Conservation (phyloP, 1,140 invertebrate genomes). For the Nymphalis io region DNA sequence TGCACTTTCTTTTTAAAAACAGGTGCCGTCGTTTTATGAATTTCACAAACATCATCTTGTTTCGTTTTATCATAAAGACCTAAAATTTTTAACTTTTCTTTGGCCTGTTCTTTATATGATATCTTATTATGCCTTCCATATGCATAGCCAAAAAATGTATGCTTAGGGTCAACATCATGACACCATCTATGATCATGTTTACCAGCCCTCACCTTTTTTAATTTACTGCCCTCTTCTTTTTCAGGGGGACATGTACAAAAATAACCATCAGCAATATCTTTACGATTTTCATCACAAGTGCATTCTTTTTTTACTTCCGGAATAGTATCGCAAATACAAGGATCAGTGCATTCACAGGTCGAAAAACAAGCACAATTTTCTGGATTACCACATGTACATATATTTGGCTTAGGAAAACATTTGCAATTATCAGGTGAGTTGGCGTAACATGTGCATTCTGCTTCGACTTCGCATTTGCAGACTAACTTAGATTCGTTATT, state of each 20-base stretch:
- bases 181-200: conserved; percentile 73
- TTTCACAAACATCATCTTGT: conserved; percentile 32
- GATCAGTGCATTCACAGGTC: conserved; percentile 55
- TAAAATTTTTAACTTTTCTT: conserved; percentile 61
- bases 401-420: conserved; percentile 52
- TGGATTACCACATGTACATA: conserved; percentile 64
- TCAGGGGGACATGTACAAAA: conserved; percentile 53
- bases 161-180: conserved; percentile 64
- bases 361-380: conserved; percentile 63
- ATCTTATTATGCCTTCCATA: conserved; percentile 68
- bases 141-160: conserved; percentile 69
- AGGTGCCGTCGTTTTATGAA: conserved; percentile 48
- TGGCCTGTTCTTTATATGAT: conserved; percentile 46
- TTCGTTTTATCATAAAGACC: conserved; percentile 54
- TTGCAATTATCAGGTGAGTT: conserved; percentile 44
- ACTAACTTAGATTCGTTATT: conserved; percentile 51
- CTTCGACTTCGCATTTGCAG: conserved; percentile 49
- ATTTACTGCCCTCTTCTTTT: conserved; percentile 42
- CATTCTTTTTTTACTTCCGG: conserved; percentile 47
- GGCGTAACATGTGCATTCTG: conserved; percentile 53
- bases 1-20: conserved; percentile 56
- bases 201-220: conserved; percentile 61
- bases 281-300: conserved; percentile 51
- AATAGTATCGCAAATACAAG: conserved; percentile 60
- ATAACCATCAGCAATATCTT: conserved; percentile 31